Base-by-base conservation (phyloP, 2,888 invertebrate species). In the Himalopsyche anomala region DNA sequence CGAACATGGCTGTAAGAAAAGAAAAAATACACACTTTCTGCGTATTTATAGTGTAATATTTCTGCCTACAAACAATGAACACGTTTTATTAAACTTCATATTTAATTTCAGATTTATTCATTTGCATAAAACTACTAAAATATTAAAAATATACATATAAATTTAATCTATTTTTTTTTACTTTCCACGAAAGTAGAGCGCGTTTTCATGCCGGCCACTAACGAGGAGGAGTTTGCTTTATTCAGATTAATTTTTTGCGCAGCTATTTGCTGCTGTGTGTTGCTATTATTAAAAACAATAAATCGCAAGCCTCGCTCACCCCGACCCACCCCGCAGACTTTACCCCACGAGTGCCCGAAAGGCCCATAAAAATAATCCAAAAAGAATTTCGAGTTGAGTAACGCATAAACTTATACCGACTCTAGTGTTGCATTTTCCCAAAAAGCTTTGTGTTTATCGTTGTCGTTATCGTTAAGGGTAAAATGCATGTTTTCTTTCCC, bases 271-370 rank as follows among this genome's bases (percentile, higher is more conserved):
- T 92, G 92, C 92, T 92, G 91, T 91, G 92, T 85, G 92, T 91
- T 92, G 92, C 92, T 93, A 93, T 93, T 93, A 93, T 93, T 93
- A 93, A 93, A 93, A 93, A 93, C 93, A 93, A 93, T 93, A 93
- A 93, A 93, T 93, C 92, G 92, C 92, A 91, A 92, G 80, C 42
- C 62, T 82, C 86, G 38, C 80, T 86, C 87, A 83, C 83, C 51
- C 85, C 17, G 74, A 45, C 38, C 82, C 40, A 42, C 79, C 45
- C 11, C 55, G 17, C 69, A 55, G 15, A 81, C 55, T 45, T 81
- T n/a, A 8, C 82, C 79, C 40, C 38, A 19, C 81, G 40, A 56
- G 45, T 82, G 38, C 85, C 74, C 36, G 74, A 74, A 74, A 74
- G 74, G 80, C 84, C 81, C 86, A 85, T 85, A 85, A 85, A 85